Conservation (phyloP, 1,140 invertebrate species). For the Drosophila willistoni region DNA sequence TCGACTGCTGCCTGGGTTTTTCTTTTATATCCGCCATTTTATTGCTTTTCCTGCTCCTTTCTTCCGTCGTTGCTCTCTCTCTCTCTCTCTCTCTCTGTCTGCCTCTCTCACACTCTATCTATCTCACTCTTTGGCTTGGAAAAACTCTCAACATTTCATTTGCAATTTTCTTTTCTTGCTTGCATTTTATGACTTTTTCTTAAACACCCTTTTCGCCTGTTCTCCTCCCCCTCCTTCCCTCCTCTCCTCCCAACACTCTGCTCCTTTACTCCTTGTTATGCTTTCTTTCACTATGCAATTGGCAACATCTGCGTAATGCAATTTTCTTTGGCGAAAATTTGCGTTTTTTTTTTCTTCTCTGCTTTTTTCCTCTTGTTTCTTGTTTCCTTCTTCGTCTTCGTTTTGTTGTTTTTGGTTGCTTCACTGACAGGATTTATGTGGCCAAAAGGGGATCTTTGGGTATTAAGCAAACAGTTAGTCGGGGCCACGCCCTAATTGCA, state of each 20-base stretch:
- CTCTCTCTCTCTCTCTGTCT: not conserved
- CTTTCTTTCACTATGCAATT: constrained; percentile 36
- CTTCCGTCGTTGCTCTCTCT: not conserved
- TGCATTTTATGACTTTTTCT: constrained; percentile 75
- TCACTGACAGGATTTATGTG: constrained; percentile 49
- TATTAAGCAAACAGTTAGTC: constrained; percentile 30
- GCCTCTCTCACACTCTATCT: not conserved
- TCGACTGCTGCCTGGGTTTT: constrained; percentile 32
- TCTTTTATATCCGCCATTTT: constrained; percentile 64
- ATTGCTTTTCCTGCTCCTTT: constrained; percentile 53
- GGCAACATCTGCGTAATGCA: constrained; percentile 78
- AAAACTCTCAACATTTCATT: constrained; percentile 72
- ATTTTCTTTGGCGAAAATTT: constrained; percentile 60
- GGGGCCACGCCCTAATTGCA: constrained; percentile 42
- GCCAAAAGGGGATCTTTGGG: constrained; percentile 45
- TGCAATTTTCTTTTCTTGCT: constrained; percentile 74
- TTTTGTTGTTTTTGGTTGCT: constrained; percentile 11
- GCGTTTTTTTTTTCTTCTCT: constrained; percentile 30
- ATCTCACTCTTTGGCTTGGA: constrained; percentile 17
- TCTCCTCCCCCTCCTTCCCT: not conserved
- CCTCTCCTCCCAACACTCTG: not conserved
- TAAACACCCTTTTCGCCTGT: constrained; percentile 39
- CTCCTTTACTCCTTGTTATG: not conserved
- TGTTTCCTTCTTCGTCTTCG: constrained; percentile 31
- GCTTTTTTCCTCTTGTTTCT: constrained; percentile 25